Evolutionary conservation across 2,113 vertebrate species (phyloP).

Genomic region (Dissostichus mawsoni): DNA sequence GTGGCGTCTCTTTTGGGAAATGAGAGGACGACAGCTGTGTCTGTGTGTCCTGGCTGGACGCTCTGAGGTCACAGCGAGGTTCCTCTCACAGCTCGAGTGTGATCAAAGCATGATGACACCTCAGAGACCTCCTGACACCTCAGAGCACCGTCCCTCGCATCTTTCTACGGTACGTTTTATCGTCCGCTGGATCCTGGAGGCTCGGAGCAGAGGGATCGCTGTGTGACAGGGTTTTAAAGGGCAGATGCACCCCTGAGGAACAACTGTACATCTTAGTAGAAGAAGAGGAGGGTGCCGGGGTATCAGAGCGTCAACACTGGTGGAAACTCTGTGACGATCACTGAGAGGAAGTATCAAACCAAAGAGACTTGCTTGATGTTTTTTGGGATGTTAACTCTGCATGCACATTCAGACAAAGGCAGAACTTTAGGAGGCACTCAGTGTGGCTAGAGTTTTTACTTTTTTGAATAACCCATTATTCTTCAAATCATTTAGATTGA

Average conservation of each 20-base stretch:
- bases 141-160: conserved; percentile 30
- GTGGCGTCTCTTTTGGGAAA: conserved; percentile 58
- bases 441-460: too few relatives aligned
- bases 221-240: conserved; percentile 72
- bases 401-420: background rate
- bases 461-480: too few relatives aligned
- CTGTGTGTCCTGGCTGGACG: conserved; percentile 43
- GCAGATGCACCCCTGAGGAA: conserved; percentile 58
- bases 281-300: conserved; percentile 19
- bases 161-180: conserved; percentile 29
- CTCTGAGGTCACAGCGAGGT: conserved; percentile 58
- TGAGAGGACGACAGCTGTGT: conserved; percentile 62
- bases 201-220: conserved; percentile 43
- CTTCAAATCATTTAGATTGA: too few relatives aligned
- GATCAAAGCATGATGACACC: conserved; percentile 75
- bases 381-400: background rate
- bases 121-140: conserved; percentile 58
- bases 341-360: background rate
- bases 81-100: conserved; percentile 34
- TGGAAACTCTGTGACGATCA: background rate
- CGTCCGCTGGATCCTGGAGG: conserved; percentile 34
- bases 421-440: background rate
- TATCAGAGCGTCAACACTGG: conserved; percentile 1
- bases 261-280: conserved; percentile 59
- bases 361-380: background rate